Evolutionary conservation across 2,113 vertebrate species (phyloP).

Genomic region (Sitta europaea): DNA sequence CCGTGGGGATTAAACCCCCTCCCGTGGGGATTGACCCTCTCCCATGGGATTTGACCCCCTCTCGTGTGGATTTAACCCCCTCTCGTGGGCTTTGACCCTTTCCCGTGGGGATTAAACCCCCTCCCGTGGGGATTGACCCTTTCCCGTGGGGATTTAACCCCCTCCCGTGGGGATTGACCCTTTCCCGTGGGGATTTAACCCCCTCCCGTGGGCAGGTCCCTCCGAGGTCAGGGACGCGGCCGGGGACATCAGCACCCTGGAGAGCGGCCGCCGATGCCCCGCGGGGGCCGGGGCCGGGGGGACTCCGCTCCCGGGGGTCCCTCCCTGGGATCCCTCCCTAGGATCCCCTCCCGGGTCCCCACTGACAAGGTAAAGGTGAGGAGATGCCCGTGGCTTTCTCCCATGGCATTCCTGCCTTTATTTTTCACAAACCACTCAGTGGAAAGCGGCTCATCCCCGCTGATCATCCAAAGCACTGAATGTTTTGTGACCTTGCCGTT

Average conservation of each 20-base stretch:
- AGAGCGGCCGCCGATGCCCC: not conserved
- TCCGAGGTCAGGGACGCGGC: fast-evolving
- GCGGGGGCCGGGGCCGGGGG: fast-evolving
- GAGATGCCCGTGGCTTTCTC: not conserved
- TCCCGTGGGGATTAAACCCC: fast-evolving
- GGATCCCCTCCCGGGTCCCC: not conserved
- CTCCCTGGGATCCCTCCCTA: not conserved
- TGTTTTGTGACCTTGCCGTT: not conserved
- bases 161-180: not conserved
- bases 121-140: fast-evolving
- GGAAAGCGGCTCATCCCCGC: not conserved
- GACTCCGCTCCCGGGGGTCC: not conserved
- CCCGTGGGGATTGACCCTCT: too few relatives aligned
- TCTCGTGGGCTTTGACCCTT: fast-evolving
- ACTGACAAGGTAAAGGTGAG: fast-evolving
- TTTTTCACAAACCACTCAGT: fast-evolving
- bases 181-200: fast-evolving
- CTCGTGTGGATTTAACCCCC: fast-evolving
- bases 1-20: fast-evolving
- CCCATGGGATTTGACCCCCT: too few relatives aligned
- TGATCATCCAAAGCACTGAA: fast-evolving
- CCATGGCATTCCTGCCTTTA: too few relatives aligned
- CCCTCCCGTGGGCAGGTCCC: not conserved
- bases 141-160: fast-evolving
- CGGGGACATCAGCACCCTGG: not conserved